Base-by-base conservation (phyloP, 1,140 invertebrate genomes). In the Helicoverpa zea region DNA sequence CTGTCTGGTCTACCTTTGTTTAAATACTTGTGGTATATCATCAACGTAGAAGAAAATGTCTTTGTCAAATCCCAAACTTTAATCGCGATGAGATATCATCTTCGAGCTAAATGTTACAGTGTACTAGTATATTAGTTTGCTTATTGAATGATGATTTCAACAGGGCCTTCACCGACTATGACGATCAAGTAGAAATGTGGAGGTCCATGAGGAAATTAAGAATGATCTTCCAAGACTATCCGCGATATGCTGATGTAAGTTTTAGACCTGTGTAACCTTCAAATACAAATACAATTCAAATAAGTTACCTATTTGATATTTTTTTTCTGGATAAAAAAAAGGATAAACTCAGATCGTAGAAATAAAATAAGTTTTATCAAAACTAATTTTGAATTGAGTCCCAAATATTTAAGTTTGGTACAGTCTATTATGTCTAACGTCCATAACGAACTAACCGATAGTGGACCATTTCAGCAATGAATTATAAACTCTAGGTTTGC, bases 221-320 rank as follows among this genome's bases (percentile, higher is more conserved):
- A 11, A 43, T 43, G 61, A n/a, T 64, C 2, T 64, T 64, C 61
- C 13, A 64, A n/a, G 61, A 64, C 61, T 64, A n/a, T 30, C 61
- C 61, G 4, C 61, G 61, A 64, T n/a, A 43, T 43, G 61, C 13
- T 9, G 30, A 64, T 16, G 61, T 64, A 64, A 64, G 61, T 9
- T 35, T 43, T 13, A 5, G 18, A 30, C 23, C 12, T 30, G 7
- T 3, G 0, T 56, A 56, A 2, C 14, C 5, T n/a, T 7, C 5
- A 56, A 9, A 35, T 35, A 0, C 7, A 7, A 2, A 35, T 35
- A 35, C 0, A 3, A 35, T 5, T 3, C 0, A 35, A 35, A 35
- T 35, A 35, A 35, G 30, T 35, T 35, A 35, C n/a, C n/a, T n/a
- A 5, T 35, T 35, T 3, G 35, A n/a, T n/a, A n/a, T 35, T 35